Evolutionary conservation across 2,113 vertebrate genomes (phyloP).

Genomic region (Bolborhynchus lineola): DNA sequence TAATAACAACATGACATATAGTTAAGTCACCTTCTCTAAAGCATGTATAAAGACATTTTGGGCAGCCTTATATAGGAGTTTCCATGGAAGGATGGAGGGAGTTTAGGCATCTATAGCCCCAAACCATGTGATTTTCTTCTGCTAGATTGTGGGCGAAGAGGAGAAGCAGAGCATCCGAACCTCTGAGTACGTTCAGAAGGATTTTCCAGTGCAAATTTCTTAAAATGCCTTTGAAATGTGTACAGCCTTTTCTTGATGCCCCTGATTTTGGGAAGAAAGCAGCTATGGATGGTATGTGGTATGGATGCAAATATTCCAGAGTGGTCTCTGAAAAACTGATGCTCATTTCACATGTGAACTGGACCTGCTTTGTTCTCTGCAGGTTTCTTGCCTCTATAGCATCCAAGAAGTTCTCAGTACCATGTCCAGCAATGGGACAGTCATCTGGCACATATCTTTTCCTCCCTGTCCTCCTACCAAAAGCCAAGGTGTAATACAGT

Average conservation of each 20-base stretch:
- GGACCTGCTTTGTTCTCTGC: background rate
- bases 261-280: background rate
- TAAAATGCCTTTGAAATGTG: background rate
- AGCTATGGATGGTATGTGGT: background rate
- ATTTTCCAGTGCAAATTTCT: background rate
- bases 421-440: fast-evolving
- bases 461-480: background rate
- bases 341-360: background rate
- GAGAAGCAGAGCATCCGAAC: background rate
- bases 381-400: background rate
- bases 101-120: background rate
- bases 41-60: background rate
- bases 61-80: background rate
- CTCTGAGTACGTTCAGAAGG: background rate
- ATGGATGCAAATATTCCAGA: background rate
- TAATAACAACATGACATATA: background rate
- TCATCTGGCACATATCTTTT: background rate
- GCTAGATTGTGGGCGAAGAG: background rate
- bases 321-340: background rate
- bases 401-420: background rate
- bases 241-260: background rate
- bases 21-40: background rate
- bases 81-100: background rate
- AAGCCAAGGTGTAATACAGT: background rate
- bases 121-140: background rate